A percentile compares a stretch with the other conserved stretches of the same genome.
Evolutionary conservation across 2,797 vertebrate species (phyloP).

Genomic region (Danio tinwini): DNA sequence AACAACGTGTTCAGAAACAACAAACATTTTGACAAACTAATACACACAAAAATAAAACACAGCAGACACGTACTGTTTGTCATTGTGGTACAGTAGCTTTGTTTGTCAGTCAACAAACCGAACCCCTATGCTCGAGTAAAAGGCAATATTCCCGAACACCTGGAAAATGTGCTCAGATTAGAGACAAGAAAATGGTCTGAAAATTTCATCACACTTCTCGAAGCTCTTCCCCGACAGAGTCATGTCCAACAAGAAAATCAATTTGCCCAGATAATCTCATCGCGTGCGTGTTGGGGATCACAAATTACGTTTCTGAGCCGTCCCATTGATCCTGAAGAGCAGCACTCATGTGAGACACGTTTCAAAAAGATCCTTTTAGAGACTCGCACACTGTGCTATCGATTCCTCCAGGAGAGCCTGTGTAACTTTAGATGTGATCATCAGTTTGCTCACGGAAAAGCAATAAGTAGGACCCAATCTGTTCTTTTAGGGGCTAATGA

Average conservation of each 20-base stretch:
- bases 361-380: slow-evolving; percentile 33
- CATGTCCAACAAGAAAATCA: slow-evolving; percentile 36
- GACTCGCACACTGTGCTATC: not conserved
- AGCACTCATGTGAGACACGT: slow-evolving; percentile 24
- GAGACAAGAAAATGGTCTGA: not conserved
- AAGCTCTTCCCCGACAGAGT: not conserved
- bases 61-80: not conserved
- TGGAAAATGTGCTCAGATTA: slow-evolving; percentile 14
- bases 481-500: not conserved
- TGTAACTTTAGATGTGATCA: slow-evolving; percentile 44
- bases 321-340: slow-evolving; percentile 44
- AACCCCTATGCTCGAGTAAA: not conserved
- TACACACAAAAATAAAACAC: not conserved
- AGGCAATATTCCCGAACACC: not conserved
- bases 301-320: slow-evolving; percentile 42
- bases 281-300: slow-evolving; percentile 30
- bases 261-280: slow-evolving; percentile 54
- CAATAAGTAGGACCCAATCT: slow-evolving; percentile 19
- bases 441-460: slow-evolving; percentile 20
- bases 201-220: slow-evolving; percentile 26
- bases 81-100: not conserved
- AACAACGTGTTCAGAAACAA: not conserved
- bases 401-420: slow-evolving; percentile 24
- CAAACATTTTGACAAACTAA: not conserved
- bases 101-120: not conserved